Evolutionary conservation across 1,140 invertebrate genomes (phyloP), one percentile per base, ranked within the genome.

Genomic region (Gonatopus flavifemur): DNA sequence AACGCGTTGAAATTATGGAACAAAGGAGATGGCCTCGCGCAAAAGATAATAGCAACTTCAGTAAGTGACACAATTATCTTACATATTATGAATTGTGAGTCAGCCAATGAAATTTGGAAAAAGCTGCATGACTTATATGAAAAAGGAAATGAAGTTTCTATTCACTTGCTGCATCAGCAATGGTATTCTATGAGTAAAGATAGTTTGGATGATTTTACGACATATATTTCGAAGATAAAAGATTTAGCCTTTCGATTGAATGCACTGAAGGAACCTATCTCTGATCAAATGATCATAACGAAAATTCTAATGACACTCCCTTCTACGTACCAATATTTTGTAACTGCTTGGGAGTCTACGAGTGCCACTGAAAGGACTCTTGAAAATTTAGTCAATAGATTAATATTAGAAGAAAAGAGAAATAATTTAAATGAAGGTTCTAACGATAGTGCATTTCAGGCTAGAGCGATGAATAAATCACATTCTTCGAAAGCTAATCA

Each of bases 11-110:
- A 22, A 21, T 10, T 13, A 12, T 43, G 24, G 6, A 25, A 2
- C 2, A 31, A 32, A 31, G 31, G 31, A 10, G 1, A 43, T 13
- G 25, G 22, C 16, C 2, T 43, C 20, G 40, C 28, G 7, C 8
- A 43, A 19, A 43, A 28, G 12, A 28, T 28, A 28, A 28, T 28
- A 7, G 12, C 12, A 28, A 28, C 25, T 28, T 7, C 25, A 43
- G 0, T 18, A 16, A 19, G 30, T 43, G 32, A 35, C 6, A 54
- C 48, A 20, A 30, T 45, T 1, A 36, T 70, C 32, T 37, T 66
- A 7, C 69, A 73, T 44, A 64, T 75, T 10, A 51, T 75, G 2
- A 60, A 67, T 22, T 73, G 71, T 44, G 16, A 52, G 19, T 53
- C 57, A 30, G 54, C 69, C 32, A 61, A 60, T 7, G 55, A 64